These are phyloP conservation scores for Idris sp. DNA, from an alignment of 1,140 invertebrate genomes.

Conservation along the genomic window DNA sequence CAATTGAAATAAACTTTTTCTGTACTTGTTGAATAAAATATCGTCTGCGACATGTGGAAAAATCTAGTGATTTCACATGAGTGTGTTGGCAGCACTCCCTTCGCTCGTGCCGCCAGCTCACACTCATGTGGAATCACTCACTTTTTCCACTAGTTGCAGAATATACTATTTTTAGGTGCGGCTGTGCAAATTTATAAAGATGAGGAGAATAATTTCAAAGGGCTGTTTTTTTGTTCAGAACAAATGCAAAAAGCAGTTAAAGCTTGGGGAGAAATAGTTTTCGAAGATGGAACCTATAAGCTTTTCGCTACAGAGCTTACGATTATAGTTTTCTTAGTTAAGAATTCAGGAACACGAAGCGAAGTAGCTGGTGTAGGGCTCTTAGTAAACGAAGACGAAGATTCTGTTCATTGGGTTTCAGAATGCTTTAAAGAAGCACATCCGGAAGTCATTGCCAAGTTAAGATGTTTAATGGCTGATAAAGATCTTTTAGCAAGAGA, in stretches of 20 bases:
- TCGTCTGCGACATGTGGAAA: too few species aligned
- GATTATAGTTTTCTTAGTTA: slow-evolving; percentile 44
- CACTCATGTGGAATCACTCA: too few species aligned
- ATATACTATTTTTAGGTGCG: slow-evolving; percentile 17
- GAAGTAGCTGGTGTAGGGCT: slow-evolving; percentile 39
- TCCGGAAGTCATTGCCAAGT: slow-evolving; percentile 1
- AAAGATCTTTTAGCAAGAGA: slow-evolving; percentile 10
- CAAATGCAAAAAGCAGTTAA: too few species aligned
- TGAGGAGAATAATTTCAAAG: slow-evolving; percentile 36
- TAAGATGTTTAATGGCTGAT: slow-evolving; percentile 41
- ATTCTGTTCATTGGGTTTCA: slow-evolving; percentile 18
- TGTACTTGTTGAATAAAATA: too few species aligned
- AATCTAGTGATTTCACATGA: too few species aligned
- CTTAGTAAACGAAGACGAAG: slow-evolving; percentile 24
- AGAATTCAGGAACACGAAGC: slow-evolving; percentile 37
- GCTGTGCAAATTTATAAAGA: slow-evolving; percentile 17
- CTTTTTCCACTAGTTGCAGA: too few species aligned
- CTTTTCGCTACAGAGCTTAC: slow-evolving; percentile 31
- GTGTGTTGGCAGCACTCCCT: too few species aligned
- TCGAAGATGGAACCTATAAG: slow-evolving; percentile 53
- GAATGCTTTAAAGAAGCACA: slow-evolving; percentile 26
- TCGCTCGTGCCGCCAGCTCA: too few species aligned
- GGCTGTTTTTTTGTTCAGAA: too few species aligned
- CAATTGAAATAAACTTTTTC: too few species aligned
- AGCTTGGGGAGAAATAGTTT: slow-evolving; percentile 50